Conservation (phyloP, 2,113 vertebrate genomes). For the Clupea harengus region DNA sequence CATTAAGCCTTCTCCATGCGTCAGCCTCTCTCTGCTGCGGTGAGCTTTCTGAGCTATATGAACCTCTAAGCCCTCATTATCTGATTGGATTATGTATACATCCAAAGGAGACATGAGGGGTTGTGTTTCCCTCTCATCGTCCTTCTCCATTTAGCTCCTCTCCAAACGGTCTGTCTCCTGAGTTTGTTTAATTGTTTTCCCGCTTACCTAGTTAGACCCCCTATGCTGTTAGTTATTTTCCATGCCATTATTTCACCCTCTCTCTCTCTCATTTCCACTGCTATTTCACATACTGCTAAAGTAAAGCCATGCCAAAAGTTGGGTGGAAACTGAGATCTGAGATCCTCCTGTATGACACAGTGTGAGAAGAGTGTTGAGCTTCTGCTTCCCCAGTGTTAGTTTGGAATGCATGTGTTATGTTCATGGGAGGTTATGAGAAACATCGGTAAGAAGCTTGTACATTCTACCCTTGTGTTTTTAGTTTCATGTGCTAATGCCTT, state of each 20-base stretch:
- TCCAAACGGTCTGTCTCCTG: neutral
- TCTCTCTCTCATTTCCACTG: neutral
- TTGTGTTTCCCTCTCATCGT: neutral
- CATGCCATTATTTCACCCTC: neutral
- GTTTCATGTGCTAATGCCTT: conserved; percentile 34
- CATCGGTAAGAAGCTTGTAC: neutral
- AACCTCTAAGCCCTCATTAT: conserved; percentile 38
- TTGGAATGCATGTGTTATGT: neutral
- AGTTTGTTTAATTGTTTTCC: neutral
- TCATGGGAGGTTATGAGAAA: neutral
- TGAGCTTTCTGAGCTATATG: conserved; percentile 18
- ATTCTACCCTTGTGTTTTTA: neutral
- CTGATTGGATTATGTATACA: conserved; percentile 34
- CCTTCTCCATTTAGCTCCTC: conserved; percentile 21
- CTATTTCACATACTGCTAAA: neutral
- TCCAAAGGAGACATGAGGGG: conserved; percentile 25
- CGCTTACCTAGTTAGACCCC: neutral
- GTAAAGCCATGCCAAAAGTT: neutral
- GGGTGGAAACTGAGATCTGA: neutral
- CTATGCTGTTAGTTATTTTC: neutral
- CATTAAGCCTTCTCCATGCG: conserved; percentile 18
- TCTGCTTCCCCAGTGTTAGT: no score
- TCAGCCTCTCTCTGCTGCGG: conserved; percentile 10
- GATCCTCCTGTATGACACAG: neutral
- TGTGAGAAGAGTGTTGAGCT: neutral